Percentiles rank a stretch among this genome's conserved stretches.
Evolutionary conservation across 92 coral and sea anemone genomes (phyloP).

Genomic region (Palythoa grandiflora): DNA sequence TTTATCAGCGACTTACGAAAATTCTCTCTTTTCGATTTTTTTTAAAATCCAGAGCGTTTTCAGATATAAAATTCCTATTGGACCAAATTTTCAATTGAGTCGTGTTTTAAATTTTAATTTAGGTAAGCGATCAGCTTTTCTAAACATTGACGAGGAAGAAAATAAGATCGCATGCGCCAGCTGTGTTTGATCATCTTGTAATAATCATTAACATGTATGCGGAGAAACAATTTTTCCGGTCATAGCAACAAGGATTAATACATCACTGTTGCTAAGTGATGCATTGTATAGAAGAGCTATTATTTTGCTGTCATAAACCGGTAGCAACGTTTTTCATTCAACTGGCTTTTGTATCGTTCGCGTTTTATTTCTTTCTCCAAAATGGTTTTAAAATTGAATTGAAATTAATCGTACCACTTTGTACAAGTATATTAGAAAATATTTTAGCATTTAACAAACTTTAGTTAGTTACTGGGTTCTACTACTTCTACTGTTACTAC

Average conservation of each 20-base stretch:
- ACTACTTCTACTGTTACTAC: no score
- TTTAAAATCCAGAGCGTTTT: background rate
- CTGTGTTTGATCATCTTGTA: conserved; percentile 37
- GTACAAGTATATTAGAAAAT: background rate
- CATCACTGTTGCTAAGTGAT: conserved; percentile 36
- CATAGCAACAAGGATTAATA: conserved; percentile 20
- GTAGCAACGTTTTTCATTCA: background rate
- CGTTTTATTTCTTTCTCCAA: background rate
- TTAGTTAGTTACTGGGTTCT: background rate
- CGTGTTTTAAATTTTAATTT: background rate
- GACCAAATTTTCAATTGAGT: background rate
- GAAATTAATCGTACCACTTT: no score
- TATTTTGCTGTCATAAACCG: background rate
- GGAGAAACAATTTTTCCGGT: conserved; percentile 15
- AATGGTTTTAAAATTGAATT: no score
- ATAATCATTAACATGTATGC: background rate
- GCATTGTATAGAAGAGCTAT: background rate
- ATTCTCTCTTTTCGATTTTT: background rate
- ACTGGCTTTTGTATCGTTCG: background rate
- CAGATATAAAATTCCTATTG: background rate
- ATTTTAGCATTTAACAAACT: background rate
- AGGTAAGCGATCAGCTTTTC: background rate
- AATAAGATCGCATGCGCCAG: background rate
- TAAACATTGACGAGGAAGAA: background rate
- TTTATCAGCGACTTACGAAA: background rate